Evolutionary conservation across 1,140 invertebrate genomes (phyloP).

Genomic region (Hetaerina americana): DNA sequence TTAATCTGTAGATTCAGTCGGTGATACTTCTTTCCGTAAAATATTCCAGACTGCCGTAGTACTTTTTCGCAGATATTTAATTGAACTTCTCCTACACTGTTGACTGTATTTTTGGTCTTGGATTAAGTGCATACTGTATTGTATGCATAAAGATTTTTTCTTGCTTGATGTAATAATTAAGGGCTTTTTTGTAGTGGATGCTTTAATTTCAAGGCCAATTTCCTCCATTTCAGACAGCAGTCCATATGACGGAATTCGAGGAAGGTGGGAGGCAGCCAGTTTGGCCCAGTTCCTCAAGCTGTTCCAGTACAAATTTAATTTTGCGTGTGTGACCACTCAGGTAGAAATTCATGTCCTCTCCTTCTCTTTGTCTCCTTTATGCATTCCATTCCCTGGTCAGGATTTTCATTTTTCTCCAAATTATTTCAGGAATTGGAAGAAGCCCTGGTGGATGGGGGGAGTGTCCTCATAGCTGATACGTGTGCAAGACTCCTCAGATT

Average conservation of each 20-base stretch:
- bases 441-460: constrained; percentile 18
- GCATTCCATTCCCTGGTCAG: too few relatives aligned
- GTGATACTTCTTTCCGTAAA: too few relatives aligned
- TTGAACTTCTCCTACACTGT: too few relatives aligned
- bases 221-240: constrained; percentile 18
- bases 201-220: background rate
- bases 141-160: too few relatives aligned
- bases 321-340: constrained; percentile 17
- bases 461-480: constrained; percentile 18
- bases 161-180: too few relatives aligned
- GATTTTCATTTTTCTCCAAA: constrained; percentile 7
- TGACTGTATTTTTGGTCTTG: too few relatives aligned
- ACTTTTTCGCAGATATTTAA: too few relatives aligned
- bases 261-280: constrained; percentile 21
- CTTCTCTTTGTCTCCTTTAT: background rate
- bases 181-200: too few relatives aligned
- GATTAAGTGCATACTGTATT: too few relatives aligned
- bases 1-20: too few relatives aligned
- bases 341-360: constrained; percentile 9
- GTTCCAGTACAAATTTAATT: constrained; percentile 20
- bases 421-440: constrained; percentile 20
- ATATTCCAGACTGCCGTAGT: too few relatives aligned
- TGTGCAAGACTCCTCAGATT: constrained; percentile 18
- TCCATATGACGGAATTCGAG: constrained; percentile 21
- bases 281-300: constrained; percentile 20